Percentiles rank a stretch among this genome's conserved stretches.
Evolutionary conservation across 2,113 vertebrate species (phyloP).

Genomic region (Danionella cerebrum): DNA sequence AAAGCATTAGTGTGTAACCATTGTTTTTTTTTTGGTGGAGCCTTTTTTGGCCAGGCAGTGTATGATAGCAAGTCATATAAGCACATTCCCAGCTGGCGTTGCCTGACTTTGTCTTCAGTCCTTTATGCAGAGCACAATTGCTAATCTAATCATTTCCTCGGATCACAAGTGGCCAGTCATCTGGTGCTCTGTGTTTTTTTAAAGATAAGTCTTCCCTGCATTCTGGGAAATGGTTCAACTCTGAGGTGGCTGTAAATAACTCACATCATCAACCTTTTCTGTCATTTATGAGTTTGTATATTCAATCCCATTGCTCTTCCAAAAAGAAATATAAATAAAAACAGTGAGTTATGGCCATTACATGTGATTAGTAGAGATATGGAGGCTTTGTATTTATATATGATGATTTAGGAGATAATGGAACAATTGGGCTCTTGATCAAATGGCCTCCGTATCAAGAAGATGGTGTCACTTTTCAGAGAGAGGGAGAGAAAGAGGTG

Average conservation of each 20-base stretch:
- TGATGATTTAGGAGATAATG: not conserved
- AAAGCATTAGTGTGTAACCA: too few relatives aligned
- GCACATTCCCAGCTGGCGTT: not conserved
- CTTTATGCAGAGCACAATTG: slow-evolving; percentile 1
- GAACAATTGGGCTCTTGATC: not conserved
- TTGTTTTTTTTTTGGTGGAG: too few relatives aligned
- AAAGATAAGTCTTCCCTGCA: slow-evolving; percentile 2
- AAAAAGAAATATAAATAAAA: not conserved
- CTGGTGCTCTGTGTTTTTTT: slow-evolving; percentile 12
- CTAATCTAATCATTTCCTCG: not conserved
- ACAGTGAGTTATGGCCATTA: not conserved
- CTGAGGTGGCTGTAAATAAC: not conserved
- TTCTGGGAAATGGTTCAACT: not conserved
- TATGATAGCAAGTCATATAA: not conserved
- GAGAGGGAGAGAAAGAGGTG: not conserved
- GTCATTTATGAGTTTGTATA: not conserved
- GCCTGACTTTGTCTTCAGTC: not conserved
- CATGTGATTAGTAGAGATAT: not conserved
- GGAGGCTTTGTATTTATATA: not conserved
- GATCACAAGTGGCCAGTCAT: slow-evolving; percentile 1
- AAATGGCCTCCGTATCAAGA: not conserved
- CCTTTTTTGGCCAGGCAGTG: too few relatives aligned
- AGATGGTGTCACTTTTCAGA: not conserved
- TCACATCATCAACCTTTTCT: not conserved
- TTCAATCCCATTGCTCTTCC: not conserved